Evolutionary conservation across 2,888 invertebrate genomes (phyloP).

Genomic region (Hirtodrosophila confusa): DNA sequence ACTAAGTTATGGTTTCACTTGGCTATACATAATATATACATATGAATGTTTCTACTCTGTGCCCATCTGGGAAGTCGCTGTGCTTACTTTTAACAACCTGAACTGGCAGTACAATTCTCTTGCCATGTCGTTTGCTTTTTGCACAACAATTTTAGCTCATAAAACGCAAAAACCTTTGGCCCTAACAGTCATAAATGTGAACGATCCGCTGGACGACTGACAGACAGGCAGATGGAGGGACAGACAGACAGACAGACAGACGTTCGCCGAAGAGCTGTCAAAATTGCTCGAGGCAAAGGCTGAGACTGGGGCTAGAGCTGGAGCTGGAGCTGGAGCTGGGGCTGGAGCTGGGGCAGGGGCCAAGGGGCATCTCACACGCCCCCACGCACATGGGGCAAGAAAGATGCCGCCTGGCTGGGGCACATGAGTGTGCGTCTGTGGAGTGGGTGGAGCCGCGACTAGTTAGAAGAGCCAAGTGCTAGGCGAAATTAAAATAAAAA

Average conservation of each 20-base stretch:
- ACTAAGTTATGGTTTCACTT: conserved; percentile 1
- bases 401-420: conserved; percentile 27
- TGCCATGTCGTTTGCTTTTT: conserved; percentile 45
- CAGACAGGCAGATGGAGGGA: conserved; percentile 21
- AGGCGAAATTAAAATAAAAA: conserved; percentile 63
- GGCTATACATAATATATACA: neutral
- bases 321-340: too few relatives aligned
- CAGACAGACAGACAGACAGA: conserved; percentile 23
- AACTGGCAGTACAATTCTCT: conserved; percentile 40
- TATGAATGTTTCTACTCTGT: conserved; percentile 9
- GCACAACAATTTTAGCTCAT: conserved; percentile 51
- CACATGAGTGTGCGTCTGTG: conserved; percentile 5
- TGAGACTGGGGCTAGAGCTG: too few relatives aligned
- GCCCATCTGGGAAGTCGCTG: conserved; percentile 22
- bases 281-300: conserved; percentile 43
- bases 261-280: conserved; percentile 59
- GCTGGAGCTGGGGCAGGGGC: neutral
- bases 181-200: conserved; percentile 66
- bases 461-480: conserved; percentile 43
- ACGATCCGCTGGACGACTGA: conserved; percentile 49
- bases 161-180: conserved; percentile 68
- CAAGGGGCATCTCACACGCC: conserved; percentile 42
- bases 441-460: conserved; percentile 51
- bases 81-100: conserved; percentile 49
- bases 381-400: conserved; percentile 38